Base-by-base conservation (phyloP, 2,888 invertebrate species). In the Coecobrya sp. region DNA sequence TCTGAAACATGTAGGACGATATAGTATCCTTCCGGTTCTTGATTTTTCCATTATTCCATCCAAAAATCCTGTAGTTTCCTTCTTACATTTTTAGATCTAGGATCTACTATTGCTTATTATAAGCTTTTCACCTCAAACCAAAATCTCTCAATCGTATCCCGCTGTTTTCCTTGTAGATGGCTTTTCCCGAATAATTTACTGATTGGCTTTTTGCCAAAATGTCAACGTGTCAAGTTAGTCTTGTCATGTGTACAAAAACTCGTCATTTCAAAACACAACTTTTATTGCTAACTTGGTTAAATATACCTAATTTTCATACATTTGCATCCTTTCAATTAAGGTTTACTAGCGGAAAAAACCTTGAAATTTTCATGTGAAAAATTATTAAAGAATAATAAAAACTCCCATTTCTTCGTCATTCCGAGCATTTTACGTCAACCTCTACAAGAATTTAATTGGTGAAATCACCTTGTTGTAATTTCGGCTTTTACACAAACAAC, bases 171-270 rank as follows among this genome's bases (percentile, higher is more conserved):
- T n/a, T 25, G n/a, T 22, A 2, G 22, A 22, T 30, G 8, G n/a
- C n/a, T 30, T 5, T 70, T 70, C 70, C 36, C 13, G 36, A 22
- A 10, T 8, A 25, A 68, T 13, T 68, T 68, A 36, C 30, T 30
- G 19, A 49, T 76, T 76, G 76, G 76, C 73, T 11, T 22, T 76
- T 49, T 3, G 11, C 49, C 70, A 76, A 76, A 76, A 45, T 45
- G 76, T 76, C 76, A 10, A 4, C 16, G n/a, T n/a, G 76, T 45
- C 76, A 76, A 76, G 22, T 76, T 25, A 49, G 49, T 19, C 22
- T 42, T 65, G 11, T 22, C 3, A 19, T 19, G 59, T 59, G 11
- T 19, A 42, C 2, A 13, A 73, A 73, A 7, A 70, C 70, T 27
- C 10, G 5, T 5, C 19, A n/a, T n/a, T n/a, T n/a, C n/a, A n/a